Conservation (phyloP, 2,113 vertebrate genomes). For the Microcebus lehilahytsara region DNA sequence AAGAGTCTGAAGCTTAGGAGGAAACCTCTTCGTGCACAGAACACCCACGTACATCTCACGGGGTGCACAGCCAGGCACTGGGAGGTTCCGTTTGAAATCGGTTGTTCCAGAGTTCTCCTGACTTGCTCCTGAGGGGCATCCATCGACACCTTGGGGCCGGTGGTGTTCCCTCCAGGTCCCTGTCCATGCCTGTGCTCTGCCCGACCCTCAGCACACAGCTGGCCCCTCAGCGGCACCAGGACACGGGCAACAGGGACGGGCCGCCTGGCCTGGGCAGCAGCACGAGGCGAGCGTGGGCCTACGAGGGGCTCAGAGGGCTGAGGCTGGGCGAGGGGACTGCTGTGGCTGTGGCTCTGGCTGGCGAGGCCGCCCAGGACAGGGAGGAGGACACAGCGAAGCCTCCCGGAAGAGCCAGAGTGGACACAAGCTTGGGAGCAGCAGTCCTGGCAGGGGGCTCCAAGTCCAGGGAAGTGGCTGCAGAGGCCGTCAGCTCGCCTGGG, state of each 20-base stretch:
- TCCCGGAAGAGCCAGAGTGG: rapidly evolving
- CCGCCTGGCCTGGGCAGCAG: background rate
- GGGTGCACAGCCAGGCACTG: rapidly evolving
- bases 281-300: background rate
- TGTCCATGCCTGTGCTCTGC: background rate
- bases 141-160: background rate
- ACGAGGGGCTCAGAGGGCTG: rapidly evolving
- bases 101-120: background rate
- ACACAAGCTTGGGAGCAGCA: rapidly evolving
- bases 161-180: background rate
- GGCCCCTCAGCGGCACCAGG: background rate
- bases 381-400: background rate
- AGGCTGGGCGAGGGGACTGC: background rate
- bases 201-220: background rate
- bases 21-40: background rate
- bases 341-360: background rate
- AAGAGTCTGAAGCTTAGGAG: background rate
- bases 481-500: rapidly evolving
- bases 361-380: background rate
- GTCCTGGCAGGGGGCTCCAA: no score
- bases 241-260: background rate
- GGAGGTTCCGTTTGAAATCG: background rate
- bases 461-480: background rate
- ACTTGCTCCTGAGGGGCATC: background rate
- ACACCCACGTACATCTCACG: background rate